Conservation (phyloP, 2,113 vertebrate genomes). For the Collichthys lucidus region DNA sequence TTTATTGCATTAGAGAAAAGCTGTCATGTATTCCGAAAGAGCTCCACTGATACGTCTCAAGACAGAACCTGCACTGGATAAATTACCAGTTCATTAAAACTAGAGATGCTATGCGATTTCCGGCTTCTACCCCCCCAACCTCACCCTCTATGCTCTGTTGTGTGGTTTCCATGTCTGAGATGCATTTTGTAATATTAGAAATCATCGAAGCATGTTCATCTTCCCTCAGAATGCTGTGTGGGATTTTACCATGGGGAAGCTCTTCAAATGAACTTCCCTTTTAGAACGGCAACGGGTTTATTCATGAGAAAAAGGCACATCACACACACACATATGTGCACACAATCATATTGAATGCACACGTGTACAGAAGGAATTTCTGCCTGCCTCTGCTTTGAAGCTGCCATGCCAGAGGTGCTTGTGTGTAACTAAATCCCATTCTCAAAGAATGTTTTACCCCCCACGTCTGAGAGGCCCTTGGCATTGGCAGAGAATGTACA, state of each 20-base stretch:
- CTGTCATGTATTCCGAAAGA: constrained; percentile 40
- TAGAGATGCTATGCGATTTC: constrained; percentile 9
- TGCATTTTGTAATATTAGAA: constrained; percentile 42
- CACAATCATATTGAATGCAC: constrained; percentile 46
- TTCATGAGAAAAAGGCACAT: constrained; percentile 53
- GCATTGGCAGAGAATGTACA: constrained; percentile 66
- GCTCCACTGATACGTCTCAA: not conserved
- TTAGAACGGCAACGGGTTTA: constrained; percentile 48
- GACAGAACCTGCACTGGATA: constrained; percentile 12
- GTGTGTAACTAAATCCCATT: constrained; percentile 78
- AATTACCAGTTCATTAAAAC: constrained; percentile 23
- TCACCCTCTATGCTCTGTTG: constrained; percentile 1
- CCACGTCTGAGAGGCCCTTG: constrained; percentile 69
- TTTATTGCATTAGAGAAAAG: constrained; percentile 48
- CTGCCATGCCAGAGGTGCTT: constrained; percentile 64
- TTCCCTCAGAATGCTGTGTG: constrained; percentile 2
- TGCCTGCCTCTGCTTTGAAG: constrained; percentile 67
- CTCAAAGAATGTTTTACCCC: constrained; percentile 74
- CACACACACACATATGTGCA: constrained; percentile 38
- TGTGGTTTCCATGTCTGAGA: constrained; percentile 38
- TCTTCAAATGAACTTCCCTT: constrained; percentile 54
- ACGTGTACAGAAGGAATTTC: constrained; percentile 57
- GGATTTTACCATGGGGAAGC: constrained; percentile 34
- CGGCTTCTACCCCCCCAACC: not conserved
- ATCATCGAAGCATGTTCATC: constrained; percentile 31